Conservation (phyloP, 2,113 vertebrate genomes). For the Poecile atricapillus region DNA sequence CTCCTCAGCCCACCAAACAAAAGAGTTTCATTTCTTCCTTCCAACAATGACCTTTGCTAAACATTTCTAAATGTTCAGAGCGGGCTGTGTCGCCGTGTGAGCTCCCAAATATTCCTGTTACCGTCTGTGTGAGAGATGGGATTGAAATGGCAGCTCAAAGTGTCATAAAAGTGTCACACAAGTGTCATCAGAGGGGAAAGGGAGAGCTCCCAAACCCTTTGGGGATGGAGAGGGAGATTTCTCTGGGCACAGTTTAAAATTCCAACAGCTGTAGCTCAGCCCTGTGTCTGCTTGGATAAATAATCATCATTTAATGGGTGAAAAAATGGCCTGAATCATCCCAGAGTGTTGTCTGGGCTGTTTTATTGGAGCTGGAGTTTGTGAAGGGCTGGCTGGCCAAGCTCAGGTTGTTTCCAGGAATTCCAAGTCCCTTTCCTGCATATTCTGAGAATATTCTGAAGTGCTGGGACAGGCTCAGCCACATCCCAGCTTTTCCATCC, state of each 20-base stretch:
- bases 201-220: not conserved
- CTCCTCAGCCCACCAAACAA: not conserved
- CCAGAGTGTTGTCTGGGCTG: not conserved
- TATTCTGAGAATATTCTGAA: not conserved
- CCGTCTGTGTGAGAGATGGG: not conserved
- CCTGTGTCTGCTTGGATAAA: not conserved
- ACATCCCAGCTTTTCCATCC: not conserved
- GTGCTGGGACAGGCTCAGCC: not conserved
- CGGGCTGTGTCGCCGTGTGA: not conserved
- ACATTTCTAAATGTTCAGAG: not conserved
- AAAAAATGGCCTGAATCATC: not conserved
- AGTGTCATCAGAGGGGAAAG: not conserved
- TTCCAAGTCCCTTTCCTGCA: accelerated
- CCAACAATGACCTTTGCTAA: not conserved
- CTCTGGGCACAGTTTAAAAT: not conserved
- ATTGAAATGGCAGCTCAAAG: not conserved
- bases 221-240: not conserved
- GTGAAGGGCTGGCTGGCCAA: not conserved
- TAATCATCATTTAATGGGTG: not conserved
- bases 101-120: not conserved
- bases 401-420: not conserved
- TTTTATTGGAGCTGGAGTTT: not conserved
- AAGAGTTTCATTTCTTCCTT: not conserved
- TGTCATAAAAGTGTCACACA: not conserved
- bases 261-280: not conserved